A percentile compares a stretch with the other conserved stretches of the same genome.
Evolutionary conservation across 2,888 invertebrate species (phyloP).

Genomic region (Tenthredo livida): DNA sequence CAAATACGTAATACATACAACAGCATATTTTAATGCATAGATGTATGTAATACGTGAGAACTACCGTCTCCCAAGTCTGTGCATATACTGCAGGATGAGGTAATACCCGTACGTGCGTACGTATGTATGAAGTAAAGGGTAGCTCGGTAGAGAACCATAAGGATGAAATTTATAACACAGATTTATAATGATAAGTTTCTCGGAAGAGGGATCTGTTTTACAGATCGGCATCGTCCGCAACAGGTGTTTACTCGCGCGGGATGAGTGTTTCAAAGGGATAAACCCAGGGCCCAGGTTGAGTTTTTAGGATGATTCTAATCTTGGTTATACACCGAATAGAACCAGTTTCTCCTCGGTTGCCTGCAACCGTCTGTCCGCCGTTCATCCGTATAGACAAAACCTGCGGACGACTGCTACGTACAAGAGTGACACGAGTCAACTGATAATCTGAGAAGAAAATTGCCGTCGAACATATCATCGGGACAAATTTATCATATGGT

Average conservation of each 20-base stretch:
- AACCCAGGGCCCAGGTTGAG: conserved; percentile 7
- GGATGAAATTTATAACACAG: conserved; percentile 24
- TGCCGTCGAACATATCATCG: background rate
- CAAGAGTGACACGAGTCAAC: conserved; percentile 18
- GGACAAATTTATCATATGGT: background rate
- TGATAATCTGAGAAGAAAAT: background rate
- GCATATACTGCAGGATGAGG: background rate
- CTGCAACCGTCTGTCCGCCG: background rate
- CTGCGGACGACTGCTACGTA: background rate
- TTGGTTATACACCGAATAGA: conserved; percentile 28
- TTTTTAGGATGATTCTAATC: conserved; percentile 49
- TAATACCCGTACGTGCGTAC: background rate
- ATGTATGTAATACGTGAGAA: background rate
- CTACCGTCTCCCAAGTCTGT: too few relatives aligned
- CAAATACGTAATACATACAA: background rate
- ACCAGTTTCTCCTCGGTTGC: conserved; percentile 29
- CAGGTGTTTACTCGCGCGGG: conserved; percentile 43
- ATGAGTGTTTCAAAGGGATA: conserved; percentile 38
- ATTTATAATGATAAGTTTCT: conserved; percentile 37
- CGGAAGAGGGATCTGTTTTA: conserved; percentile 3
- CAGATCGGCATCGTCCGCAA: background rate
- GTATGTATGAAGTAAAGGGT: background rate
- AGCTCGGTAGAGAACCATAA: background rate
- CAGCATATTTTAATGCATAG: background rate
- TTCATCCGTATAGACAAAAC: conserved; percentile 31